Evolutionary conservation across 2,113 vertebrate genomes (phyloP).

Genomic region (Delphinus delphis): DNA sequence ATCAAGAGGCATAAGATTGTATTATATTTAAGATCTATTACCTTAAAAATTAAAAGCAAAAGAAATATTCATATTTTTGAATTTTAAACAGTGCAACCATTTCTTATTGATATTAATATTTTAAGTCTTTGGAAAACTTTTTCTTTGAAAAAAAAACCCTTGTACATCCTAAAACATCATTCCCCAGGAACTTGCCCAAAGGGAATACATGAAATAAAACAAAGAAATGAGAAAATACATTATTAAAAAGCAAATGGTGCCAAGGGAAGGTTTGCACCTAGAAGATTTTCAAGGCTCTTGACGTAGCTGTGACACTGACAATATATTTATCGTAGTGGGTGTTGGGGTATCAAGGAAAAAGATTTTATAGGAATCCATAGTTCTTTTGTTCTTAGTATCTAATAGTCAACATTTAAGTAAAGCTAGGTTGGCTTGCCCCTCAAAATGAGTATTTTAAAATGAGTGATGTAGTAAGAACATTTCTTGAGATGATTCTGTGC

Average conservation of each 20-base stretch:
- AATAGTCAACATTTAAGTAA: not conserved
- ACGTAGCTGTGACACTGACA: not conserved
- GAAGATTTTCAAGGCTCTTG: not conserved
- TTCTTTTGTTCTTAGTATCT: not conserved
- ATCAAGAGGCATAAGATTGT: not conserved
- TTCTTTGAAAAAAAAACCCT: not conserved
- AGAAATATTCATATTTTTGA: not conserved
- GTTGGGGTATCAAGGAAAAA: not conserved
- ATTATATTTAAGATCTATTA: not conserved
- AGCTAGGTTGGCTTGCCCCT: not conserved
- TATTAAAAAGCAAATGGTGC: not conserved
- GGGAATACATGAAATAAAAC: not conserved
- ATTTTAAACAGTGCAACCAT: not conserved
- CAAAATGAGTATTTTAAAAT: not conserved
- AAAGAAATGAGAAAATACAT: not conserved
- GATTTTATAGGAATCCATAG: not conserved
- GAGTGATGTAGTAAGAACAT: not conserved
- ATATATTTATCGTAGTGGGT: not conserved
- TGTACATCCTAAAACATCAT: not conserved
- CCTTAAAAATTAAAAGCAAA: not conserved
- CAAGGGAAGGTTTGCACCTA: not conserved
- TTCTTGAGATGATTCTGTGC: not conserved
- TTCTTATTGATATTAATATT: not conserved
- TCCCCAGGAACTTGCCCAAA: not conserved
- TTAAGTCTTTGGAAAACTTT: not conserved